Percentiles rank a stretch among this genome's conserved stretches.
phyloP scores from a whole-genome alignment of 2,888 invertebrate genomes.

The Pachycephus smyrnensis region DNA sequence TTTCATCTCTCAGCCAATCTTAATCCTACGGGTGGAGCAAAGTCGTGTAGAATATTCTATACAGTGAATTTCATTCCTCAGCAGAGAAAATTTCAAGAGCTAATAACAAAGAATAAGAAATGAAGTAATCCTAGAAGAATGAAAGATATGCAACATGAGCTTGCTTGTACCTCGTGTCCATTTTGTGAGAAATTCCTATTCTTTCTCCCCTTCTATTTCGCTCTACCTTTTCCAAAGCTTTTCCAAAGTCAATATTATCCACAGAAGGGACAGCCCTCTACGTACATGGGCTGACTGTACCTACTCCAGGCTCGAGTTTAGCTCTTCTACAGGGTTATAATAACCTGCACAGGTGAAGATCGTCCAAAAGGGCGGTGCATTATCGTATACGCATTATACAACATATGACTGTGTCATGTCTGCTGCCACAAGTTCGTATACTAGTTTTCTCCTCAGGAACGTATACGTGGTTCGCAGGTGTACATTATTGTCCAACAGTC shows the following conservation, averaged over 20 bases:
- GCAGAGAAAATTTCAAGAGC: background rate
- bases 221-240: background rate
- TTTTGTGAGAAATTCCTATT: background rate
- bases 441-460: background rate
- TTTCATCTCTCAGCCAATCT: background rate
- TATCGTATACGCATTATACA: slow-evolving; percentile 35
- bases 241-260: background rate
- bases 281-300: background rate
- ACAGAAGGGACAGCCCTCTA: background rate
- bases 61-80: background rate
- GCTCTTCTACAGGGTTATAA: background rate
- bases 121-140: background rate
- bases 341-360: slow-evolving; percentile 14
- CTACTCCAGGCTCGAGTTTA: background rate
- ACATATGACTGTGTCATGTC: slow-evolving; percentile 16
- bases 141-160: too few relatives aligned
- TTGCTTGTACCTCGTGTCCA: background rate
- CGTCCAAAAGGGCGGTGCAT: slow-evolving; percentile 37
- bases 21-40: background rate
- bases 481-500: background rate
- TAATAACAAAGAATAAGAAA: background rate
- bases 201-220: background rate
- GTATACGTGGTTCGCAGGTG: background rate
- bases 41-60: background rate
- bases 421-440: background rate